Evolutionary conservation across 1,140 invertebrate genomes (phyloP), one percentile per base, ranked within the genome.

Genomic region (Cyclina sinensis): DNA sequence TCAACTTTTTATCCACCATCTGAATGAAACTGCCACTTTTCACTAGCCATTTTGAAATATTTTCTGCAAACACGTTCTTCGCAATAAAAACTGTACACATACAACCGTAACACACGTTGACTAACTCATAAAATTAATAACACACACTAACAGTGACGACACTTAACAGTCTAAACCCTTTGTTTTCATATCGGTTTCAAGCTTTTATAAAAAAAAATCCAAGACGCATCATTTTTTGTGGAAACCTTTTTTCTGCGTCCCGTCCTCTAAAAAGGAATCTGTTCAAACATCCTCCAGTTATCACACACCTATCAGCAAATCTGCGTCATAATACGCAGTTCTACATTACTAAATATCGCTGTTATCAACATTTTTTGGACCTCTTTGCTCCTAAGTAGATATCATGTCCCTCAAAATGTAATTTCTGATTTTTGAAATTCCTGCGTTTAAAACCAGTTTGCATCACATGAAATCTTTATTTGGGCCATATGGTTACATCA

Each of bases 1-100:
- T 4, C 57, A 62, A n/a, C 57, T 12, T 62, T 62, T 70, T 78
- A 78, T 54, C 74, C 74, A 9, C 54, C 74, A 78, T 54, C 74
- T 0, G 74, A 27, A 78, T 78, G 74, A 24, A 54, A 78, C 2
- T 57, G 54, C 21, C 54, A 78, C 30, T 51, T 78, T 35, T 14
- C 74, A 51, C 46, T 78, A 14, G 74, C 74, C 74, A 78, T 78
- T 54, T 78, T 78, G 70, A 48, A 14, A 21, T 57, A 57, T 57
- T 57, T 48, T 18, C 51, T 57, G 14, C 51, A 16, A 7, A 57
- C 51, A 57, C 43, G 14, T n/a, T n/a, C n/a, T n/a, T n/a, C n/a
- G n/a, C n/a, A n/a, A n/a, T n/a, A n/a, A n/a, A n/a, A n/a, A n/a
- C n/a, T n/a, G n/a, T n/a, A n/a, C n/a, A n/a, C n/a, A n/a, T n/a